Evolutionary conservation across 2,113 vertebrate genomes (phyloP).

Genomic region (Limnothrissa miodon): DNA sequence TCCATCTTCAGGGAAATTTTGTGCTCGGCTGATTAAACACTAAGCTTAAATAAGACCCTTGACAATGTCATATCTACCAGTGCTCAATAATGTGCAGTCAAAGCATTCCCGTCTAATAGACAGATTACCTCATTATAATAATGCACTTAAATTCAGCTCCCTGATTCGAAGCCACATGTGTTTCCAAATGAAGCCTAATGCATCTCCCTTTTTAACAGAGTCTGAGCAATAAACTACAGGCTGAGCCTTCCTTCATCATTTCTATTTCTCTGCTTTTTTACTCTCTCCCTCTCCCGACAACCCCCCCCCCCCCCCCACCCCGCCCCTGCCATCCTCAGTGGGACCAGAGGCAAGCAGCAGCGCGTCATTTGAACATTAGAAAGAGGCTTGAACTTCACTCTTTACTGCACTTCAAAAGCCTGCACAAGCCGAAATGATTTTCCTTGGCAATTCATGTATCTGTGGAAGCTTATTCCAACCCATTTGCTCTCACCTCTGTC

Average conservation of each 20-base stretch:
- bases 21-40: neutral
- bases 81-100: neutral
- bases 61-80: neutral
- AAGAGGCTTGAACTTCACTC: conserved; percentile 32
- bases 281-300: neutral
- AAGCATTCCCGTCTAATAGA: neutral
- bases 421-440: conserved; percentile 41
- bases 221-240: neutral
- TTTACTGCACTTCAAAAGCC: conserved; percentile 44
- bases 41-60: neutral
- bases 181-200: conserved; percentile 5
- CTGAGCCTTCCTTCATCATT: neutral
- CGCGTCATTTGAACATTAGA: conserved; percentile 30
- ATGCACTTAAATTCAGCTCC: conserved; percentile 5
- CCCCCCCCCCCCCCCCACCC: neutral
- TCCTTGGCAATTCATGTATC: conserved; percentile 24
- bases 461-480: conserved; percentile 17
- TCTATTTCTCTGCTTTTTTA: neutral
- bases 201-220: neutral
- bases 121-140: conserved; percentile 11
- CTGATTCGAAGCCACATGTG: neutral
- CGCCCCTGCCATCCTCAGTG: neutral
- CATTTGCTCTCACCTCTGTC: conserved; percentile 23
- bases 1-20: neutral
- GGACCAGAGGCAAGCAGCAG: neutral